phyloP scores from a whole-genome alignment of 1,140 invertebrate genomes.

The Lepeophtheirus salmonis region DNA sequence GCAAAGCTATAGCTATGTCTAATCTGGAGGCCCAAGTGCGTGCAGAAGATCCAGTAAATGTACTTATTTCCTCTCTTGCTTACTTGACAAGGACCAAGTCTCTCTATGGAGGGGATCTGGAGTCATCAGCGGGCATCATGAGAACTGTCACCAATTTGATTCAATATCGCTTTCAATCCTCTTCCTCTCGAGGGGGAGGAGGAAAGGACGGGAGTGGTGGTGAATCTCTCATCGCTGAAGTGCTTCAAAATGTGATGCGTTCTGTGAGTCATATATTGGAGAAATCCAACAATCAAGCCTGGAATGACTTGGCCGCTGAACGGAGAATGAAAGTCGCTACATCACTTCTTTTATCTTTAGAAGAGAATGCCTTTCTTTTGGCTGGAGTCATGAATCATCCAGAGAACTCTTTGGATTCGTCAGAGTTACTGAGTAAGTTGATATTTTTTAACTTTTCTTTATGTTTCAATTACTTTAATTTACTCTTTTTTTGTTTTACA shows the following conservation, averaged over 20 bases:
- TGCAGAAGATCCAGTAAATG: conserved; percentile 51
- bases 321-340: conserved; percentile 53
- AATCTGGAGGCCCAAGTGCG: conserved; percentile 55
- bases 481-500: conserved; percentile 28
- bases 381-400: conserved; percentile 32
- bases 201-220: conserved; percentile 46
- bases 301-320: conserved; percentile 47
- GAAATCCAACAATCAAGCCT: conserved; percentile 53
- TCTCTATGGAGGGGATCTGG: conserved; percentile 75
- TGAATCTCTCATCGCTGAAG: conserved; percentile 43
- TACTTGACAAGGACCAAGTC: conserved; percentile 61
- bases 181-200: conserved; percentile 45
- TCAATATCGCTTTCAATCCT: conserved; percentile 34
- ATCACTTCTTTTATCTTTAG: conserved; percentile 58
- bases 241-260: conserved; percentile 59
- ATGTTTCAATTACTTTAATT: background rate
- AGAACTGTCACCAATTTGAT: conserved; percentile 66
- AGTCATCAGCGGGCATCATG: conserved; percentile 68
- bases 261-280: conserved; percentile 74
- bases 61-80: conserved; percentile 29
- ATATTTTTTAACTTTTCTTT: too few species aligned
- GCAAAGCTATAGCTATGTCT: conserved; percentile 69
- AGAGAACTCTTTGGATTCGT: conserved; percentile 8
- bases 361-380: conserved; percentile 74
- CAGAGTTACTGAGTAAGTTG: conserved; percentile 13